Evolutionary conservation across 2,797 vertebrate genomes (phyloP).

Genomic region (Sarcophilus harrisii): DNA sequence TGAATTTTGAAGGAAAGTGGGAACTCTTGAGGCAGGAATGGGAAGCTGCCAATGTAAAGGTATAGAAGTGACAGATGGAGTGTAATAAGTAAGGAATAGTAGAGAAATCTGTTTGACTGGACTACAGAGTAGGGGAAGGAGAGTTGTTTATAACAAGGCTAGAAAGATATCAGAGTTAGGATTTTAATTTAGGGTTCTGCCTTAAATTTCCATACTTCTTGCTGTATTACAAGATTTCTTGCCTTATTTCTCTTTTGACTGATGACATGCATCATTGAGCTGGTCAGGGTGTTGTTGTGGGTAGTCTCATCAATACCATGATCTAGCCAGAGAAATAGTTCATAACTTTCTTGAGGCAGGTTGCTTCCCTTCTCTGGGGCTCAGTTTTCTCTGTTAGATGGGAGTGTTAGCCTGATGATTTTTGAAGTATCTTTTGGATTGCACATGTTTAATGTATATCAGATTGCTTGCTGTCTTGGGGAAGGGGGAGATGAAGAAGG

Average conservation of each 20-base stretch:
- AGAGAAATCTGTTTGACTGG: not conserved
- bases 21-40: not conserved
- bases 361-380: not conserved
- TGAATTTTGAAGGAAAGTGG: not conserved
- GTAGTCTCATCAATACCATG: not conserved
- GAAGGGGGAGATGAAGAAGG: too few relatives aligned
- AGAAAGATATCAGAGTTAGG: not conserved
- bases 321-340: not conserved
- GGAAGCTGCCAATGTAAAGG: not conserved
- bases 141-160: not conserved
- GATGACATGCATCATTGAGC: not conserved
- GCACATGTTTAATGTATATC: too few relatives aligned
- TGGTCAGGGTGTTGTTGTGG: not conserved
- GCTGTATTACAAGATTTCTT: not conserved
- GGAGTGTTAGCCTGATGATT: not conserved
- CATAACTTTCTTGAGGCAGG: not conserved
- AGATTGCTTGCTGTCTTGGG: too few relatives aligned
- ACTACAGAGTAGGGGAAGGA: not conserved
- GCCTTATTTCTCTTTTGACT: not conserved
- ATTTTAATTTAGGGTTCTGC: not conserved
- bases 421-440: not conserved
- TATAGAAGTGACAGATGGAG: not conserved
- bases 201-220: not conserved
- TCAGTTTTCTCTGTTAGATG: not conserved
- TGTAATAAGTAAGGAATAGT: not conserved